Base-by-base conservation (phyloP, 2,797 vertebrate genomes). In the Gallinago stenura region DNA sequence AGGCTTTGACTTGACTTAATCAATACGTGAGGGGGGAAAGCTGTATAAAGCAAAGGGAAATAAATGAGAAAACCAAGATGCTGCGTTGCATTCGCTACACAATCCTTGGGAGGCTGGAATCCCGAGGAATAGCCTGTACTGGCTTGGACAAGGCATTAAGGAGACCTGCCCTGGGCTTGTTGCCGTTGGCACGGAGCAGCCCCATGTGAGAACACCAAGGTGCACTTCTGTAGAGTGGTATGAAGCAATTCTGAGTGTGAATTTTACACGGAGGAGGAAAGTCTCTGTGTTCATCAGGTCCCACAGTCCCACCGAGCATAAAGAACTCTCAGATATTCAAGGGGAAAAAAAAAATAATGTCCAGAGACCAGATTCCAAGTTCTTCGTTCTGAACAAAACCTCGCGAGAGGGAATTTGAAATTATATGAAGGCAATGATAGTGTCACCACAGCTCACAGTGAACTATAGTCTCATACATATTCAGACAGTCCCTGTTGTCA, bases 1-100 rank as follows among this genome's bases (percentile, higher is more conserved):
- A 69, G 83, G 58, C 48, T 83, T 85, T 80, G 83, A 28, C 68
- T 80, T 41, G 50, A 37, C 83, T 94, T 87, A 70, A 70, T 94
- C 91, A 81, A 68, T 91, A 89, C 56, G 33, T 84, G 88, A 84
- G 93, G 80, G 58, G 18, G 35, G 65, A 82, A 88, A 95, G 54
- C 54, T 81, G 15, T 64, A 48, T 50, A 56, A 60, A 86, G 28
- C 48, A 64, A 91, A 90, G 62, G 4, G 22, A 91, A 91, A 82
- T 3, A 93, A 56, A 73, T 54, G 80, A 76, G 80, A 88, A 88
- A 77, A 12, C 5, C 31, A n/a, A 37, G 56, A 15, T 57, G 56
- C 46, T 72, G 60, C 13, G 31, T n/a, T 82, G 28, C 35, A 53
- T 83, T 87, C 66, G 43, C 30, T 73, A n/a, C 80, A 50, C n/a